Conservation (phyloP, 2,797 vertebrate species). For the Sphaeramia orbicularis region DNA sequence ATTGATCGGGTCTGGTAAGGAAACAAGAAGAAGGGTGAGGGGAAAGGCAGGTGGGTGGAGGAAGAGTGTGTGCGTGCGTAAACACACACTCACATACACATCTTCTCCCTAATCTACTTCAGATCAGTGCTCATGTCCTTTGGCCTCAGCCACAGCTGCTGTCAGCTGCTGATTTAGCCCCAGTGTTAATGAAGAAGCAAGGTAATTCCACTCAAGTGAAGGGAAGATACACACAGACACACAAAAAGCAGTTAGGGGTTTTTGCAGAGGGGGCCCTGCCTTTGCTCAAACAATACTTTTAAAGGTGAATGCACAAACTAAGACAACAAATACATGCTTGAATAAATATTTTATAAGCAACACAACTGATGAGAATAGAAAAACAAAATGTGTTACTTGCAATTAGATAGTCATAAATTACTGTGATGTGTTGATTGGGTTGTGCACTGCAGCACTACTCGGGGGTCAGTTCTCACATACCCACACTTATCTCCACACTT, state of each 20-base stretch:
- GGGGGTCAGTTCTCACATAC: no score
- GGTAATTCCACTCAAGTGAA: constrained; percentile 56
- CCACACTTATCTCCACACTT: no score
- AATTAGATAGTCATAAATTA: no score
- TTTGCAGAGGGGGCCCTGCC: constrained; percentile 11
- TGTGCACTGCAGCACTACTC: no score
- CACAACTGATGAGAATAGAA: no score
- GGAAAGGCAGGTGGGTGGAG: constrained; percentile 51
- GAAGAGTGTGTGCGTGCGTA: constrained; percentile 5
- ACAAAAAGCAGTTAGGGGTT: constrained; percentile 8
- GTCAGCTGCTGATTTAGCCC: constrained; percentile 73
- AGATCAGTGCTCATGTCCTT: constrained; percentile 72
- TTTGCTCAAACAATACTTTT: constrained; percentile 1
- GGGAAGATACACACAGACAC: constrained; percentile 22
- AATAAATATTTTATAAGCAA: no score
- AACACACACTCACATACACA: constrained; percentile 9
- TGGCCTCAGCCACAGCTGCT: constrained; percentile 66
- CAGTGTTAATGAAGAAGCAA: constrained; percentile 73
- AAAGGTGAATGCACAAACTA: background rate
- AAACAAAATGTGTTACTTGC: no score
- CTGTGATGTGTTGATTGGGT: no score
- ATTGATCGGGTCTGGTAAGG: constrained; percentile 71
- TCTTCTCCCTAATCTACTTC: constrained; percentile 71
- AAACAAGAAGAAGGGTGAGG: constrained; percentile 42
- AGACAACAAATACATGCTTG: background rate